These are phyloP conservation scores for Autographa gamma DNA, from an alignment of 2,888 invertebrate genomes.

Conservation along the genomic window DNA sequence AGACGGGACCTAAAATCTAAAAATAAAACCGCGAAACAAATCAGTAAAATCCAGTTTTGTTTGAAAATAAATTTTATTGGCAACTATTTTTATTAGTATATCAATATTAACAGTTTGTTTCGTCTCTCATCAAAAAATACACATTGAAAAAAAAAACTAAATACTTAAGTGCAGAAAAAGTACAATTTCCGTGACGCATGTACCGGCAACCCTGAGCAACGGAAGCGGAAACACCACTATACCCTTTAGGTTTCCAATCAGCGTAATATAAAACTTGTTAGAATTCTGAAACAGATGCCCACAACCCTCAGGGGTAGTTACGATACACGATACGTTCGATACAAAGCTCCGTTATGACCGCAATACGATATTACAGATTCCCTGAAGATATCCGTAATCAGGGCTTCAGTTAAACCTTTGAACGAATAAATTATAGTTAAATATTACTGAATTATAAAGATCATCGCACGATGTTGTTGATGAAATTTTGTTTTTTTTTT, in stretches of 20 bases:
- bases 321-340: slow-evolving; percentile 11
- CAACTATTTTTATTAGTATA: no score
- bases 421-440: neutral
- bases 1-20: no score
- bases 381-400: slow-evolving; percentile 1
- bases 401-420: neutral
- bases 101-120: no score
- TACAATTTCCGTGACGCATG: neutral
- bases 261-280: slow-evolving; percentile 14
- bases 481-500: no score
- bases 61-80: no score
- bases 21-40: no score
- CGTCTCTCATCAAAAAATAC: neutral
- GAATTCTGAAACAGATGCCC: slow-evolving; percentile 12
- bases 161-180: neutral
- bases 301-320: slow-evolving; percentile 9
- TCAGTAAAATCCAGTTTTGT: no score
- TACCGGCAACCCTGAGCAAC: slow-evolving; percentile 2
- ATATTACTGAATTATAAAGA: neutral
- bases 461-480: no score
- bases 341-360: slow-evolving; percentile 9
- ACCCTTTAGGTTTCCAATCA: slow-evolving; percentile 8
- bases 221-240: slow-evolving; percentile 2
- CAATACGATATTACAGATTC: slow-evolving; percentile 12
- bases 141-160: neutral